A percentile compares a stretch with the other conserved stretches of the same genome.
Conservation (phyloP, 2,888 invertebrate species). For the Drosophila colorata region DNA sequence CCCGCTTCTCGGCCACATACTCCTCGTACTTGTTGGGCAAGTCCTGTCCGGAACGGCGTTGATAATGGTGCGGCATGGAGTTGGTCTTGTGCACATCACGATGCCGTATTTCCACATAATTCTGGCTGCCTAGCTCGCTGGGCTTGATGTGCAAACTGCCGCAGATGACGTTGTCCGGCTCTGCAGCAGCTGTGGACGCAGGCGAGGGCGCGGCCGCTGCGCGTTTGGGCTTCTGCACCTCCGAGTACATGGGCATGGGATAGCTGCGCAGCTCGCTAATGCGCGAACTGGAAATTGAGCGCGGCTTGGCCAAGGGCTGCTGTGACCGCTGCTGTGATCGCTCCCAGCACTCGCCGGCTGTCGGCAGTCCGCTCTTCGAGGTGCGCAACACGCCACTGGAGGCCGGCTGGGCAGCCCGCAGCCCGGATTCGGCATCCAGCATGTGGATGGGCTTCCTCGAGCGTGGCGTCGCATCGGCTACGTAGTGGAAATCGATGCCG, state of each 20-base stretch:
- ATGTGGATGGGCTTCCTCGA: conserved; percentile 91
- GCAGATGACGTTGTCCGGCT: conserved; percentile 77
- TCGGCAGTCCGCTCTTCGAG: conserved; percentile 82
- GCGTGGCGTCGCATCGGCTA: conserved; percentile 90
- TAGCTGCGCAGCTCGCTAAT: conserved; percentile 76
- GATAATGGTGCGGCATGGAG: conserved; percentile 85
- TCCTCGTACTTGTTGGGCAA: conserved; percentile 84
- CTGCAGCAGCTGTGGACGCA: conserved; percentile 36
- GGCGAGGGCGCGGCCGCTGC: conserved; percentile 7
- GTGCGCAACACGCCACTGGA: conserved; percentile 82
- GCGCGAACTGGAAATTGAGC: conserved; percentile 83
- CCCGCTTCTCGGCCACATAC: conserved; percentile 83
- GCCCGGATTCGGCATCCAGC: conserved; percentile 75
- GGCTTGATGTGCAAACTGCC: conserved; percentile 84
- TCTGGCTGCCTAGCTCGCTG: conserved; percentile 68
- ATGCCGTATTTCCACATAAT: conserved; percentile 81
- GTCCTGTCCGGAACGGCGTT: conserved; percentile 78
- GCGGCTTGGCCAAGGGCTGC: conserved; percentile 69
- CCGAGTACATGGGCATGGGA: conserved; percentile 83
- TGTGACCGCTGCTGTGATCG: conserved; percentile 85
- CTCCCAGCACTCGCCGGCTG: conserved; percentile 87
- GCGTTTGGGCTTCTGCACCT: conserved; percentile 82
- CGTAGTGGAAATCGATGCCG: conserved; percentile 88
- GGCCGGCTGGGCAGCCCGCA: conserved; percentile 22
- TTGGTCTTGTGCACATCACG: conserved; percentile 81